Evolutionary conservation across 2,113 vertebrate genomes (phyloP).

Genomic region (Candoia aspera): DNA sequence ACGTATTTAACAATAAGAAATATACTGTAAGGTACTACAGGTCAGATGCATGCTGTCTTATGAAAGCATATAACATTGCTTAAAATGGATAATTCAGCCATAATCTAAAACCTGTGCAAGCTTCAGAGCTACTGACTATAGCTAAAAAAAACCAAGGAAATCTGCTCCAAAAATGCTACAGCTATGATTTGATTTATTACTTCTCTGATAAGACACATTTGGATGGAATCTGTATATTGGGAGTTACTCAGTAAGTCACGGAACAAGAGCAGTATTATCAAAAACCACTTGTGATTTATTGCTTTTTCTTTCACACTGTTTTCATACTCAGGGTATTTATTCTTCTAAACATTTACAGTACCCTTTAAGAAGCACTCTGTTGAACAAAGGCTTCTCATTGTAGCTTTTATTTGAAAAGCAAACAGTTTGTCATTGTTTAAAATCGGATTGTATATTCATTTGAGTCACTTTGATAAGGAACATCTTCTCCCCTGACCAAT

Average conservation of each 20-base stretch:
- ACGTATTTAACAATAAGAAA: conserved; percentile 11
- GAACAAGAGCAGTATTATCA: not conserved
- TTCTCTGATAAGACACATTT: conserved; percentile 7
- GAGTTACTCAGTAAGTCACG: not conserved
- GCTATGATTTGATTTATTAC: not conserved
- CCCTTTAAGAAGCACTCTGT: conserved; percentile 2
- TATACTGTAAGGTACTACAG: not conserved
- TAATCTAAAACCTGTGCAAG: not conserved
- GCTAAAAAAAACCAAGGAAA: not conserved
- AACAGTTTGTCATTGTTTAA: not conserved
- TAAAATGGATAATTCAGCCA: not conserved
- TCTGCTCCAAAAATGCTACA: not conserved
- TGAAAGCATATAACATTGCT: not conserved
- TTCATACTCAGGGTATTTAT: conserved; percentile 4
- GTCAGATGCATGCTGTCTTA: not conserved
- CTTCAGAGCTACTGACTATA: not conserved
- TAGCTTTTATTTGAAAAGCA: not conserved
- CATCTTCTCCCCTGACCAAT: not conserved
- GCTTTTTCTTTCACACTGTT: conserved; percentile 13
- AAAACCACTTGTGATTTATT: conserved; percentile 18
- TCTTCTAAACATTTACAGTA: conserved; percentile 8
- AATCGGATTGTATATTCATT: not conserved
- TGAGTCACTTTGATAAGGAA: not conserved
- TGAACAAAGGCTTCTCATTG: not conserved
- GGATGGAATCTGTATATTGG: conserved; percentile 1